Base-by-base conservation (phyloP, 1,140 invertebrate genomes). In the Anthonomus grandis region DNA sequence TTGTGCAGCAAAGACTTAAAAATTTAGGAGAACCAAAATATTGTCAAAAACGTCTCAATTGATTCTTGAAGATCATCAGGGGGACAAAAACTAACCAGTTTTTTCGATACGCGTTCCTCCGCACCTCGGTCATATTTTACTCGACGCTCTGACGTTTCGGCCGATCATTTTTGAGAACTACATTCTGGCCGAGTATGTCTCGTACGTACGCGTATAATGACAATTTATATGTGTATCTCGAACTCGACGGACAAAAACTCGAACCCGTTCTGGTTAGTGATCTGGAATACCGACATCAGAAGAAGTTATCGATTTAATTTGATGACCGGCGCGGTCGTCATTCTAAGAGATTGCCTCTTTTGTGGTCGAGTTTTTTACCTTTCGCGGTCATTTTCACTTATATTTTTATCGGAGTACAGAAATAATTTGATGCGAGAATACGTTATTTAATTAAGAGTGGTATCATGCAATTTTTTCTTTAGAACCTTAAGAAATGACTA, bases 161-260 rank as follows among this genome's bases (percentile, higher is more conserved):
- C 21, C 52, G 67, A 66, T 66, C 62, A 69, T 69, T 69, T 69
- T 69, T 68, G 64, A 69, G 67, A 67, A 62, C 65, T 65, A 69
- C 67, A 69, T 69, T 69, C 67, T 54, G 57, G 59, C 63, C 64
- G 67, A n/a, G 62, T 67, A 69, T 67, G 65, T 67, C 67, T 69
- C 64, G 31, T 48, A 37, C 39, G 57, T 61, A 37, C 39, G 57
- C 63, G 62, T 58, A 68, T 68, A 69, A 68, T 64, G 67, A 69
- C 64, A 63, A 69, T 69, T 69, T 69, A 69, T 69, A 64, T 65
- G 64, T 66, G 65, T 60, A 60, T 55, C 58, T 54, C 42, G 23
- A 12, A 42, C 18, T n/a, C n/a, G n/a, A n/a, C n/a, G 25, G 39
- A 23, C 42, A 59, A 59, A 59, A 59, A 59, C 46, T 37, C 17